Base-by-base conservation (phyloP, 2,797 vertebrate species). In the Vipera ursinii region DNA sequence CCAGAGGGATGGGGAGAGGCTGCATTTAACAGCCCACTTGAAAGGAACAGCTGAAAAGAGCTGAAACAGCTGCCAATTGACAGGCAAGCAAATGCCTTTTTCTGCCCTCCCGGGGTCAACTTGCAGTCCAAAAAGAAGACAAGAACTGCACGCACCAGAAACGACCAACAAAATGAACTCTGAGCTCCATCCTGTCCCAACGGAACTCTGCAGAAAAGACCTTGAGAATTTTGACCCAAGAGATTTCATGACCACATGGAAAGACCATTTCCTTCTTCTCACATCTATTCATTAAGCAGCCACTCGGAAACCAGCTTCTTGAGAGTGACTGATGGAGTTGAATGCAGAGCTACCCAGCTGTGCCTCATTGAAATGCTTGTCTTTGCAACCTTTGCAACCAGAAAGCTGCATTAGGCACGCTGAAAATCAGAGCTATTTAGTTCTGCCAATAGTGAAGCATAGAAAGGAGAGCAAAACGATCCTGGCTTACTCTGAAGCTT, bases 21-120 rank as follows among this genome's bases (percentile, higher is more conserved):
- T 96, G 95, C 60, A 22, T 90, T 96, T 96, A 96, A 97, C 56
- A 95, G 97, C 96, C 96, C 93, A 93, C 96, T 57, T 85, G 86
- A 85, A 96, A 20, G 90, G 96, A 69, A 96, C 53, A 96, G 96
- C 96, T 96, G 95, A 90, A 92, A 93, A 38, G 51, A 24, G 9
- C 92, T 93, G 94, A 95, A 59, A 97, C 96, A 96, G 94, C 88
- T 48, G 48, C 8, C 48, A 93, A 92, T 94, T 94, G 89, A 90
- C 15, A 0, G 0, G 94, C 93, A 86, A 53, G 24, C 44, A 5
- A 24, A 48, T 61, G 91, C 91, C 91, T 86, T 4, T 57, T 90
- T 28, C 89, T 53, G 61, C 57, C 55, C 51, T 59, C 48, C 26
- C 0, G 1, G 69, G 55, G 65, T 22, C 15, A 69, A 38, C 86